Conservation (phyloP, 2,797 vertebrate genomes). For the Pogoniulus pusillus region DNA sequence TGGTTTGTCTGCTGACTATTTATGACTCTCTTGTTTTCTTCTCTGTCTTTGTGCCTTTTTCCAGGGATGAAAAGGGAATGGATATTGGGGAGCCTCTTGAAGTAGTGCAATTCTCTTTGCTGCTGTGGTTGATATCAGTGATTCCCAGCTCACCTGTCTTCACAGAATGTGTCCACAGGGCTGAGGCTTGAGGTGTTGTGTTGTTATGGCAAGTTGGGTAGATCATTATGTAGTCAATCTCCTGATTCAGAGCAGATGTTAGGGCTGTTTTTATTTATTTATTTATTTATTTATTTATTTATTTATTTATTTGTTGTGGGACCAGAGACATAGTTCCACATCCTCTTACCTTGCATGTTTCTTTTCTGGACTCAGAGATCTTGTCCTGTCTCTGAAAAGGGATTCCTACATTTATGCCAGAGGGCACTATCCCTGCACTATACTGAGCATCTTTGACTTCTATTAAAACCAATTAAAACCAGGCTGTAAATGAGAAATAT, state of each 20-base stretch:
- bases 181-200: not conserved
- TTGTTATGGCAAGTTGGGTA: not conserved
- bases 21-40: not conserved
- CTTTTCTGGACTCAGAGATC: not conserved
- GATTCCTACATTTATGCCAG: not conserved
- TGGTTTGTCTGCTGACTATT: not conserved
- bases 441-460: not conserved
- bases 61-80: not conserved
- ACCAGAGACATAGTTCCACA: accelerated
- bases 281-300: not conserved
- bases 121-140: not conserved
- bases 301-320: too few relatives aligned
- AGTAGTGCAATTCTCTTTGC: not conserved
- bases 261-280: not conserved
- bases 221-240: not conserved
- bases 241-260: not conserved
- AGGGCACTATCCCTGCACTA: not conserved
- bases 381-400: not conserved
- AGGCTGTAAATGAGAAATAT: not conserved
- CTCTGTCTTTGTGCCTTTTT: not conserved
- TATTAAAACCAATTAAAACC: not conserved
- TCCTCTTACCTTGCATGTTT: not conserved
- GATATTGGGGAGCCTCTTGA: not conserved
- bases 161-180: not conserved
- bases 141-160: not conserved